Percentiles rank a stretch among this genome's conserved stretches.
Evolutionary conservation across 2,888 invertebrate genomes (phyloP).

Genomic region (Cephus sareptanus): DNA sequence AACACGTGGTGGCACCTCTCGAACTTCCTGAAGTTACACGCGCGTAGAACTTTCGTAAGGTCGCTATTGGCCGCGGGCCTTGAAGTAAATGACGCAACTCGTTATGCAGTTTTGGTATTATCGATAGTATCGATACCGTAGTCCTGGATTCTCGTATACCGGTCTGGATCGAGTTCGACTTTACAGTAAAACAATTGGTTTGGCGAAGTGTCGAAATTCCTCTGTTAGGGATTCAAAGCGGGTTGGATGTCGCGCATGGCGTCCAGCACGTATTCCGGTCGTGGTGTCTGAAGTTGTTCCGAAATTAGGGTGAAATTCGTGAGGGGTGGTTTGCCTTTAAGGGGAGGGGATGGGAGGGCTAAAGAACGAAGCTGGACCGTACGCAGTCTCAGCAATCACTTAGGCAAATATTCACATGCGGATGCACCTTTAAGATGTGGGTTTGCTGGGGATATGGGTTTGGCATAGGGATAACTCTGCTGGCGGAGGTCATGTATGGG

Average conservation of each 20-base stretch:
- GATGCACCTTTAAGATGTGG: slow-evolving; percentile 58
- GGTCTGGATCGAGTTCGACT: background rate
- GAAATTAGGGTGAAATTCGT: background rate
- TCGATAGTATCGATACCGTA: background rate
- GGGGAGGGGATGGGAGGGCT: fast-evolving
- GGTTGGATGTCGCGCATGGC: background rate
- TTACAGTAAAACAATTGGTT: background rate
- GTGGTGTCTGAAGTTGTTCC: background rate
- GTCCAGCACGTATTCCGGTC: background rate
- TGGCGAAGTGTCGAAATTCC: background rate
- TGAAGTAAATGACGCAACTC: background rate
- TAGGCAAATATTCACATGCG: slow-evolving; percentile 63
- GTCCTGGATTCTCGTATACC: background rate
- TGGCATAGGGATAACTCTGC: background rate
- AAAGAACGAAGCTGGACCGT: background rate
- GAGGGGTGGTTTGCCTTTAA: no score
- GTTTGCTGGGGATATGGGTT: slow-evolving; percentile 20
- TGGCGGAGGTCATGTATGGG: background rate
- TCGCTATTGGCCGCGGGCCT: background rate
- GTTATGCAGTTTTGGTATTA: background rate
- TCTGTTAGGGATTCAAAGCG: background rate
- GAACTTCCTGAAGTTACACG: background rate
- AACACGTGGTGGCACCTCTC: background rate
- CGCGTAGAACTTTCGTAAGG: background rate
- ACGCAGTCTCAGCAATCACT: slow-evolving; percentile 41